A percentile compares a stretch with the other conserved stretches of the same genome.
phyloP scores from a whole-genome alignment of 2,113 vertebrate species.

The Eublepharis macularius region DNA sequence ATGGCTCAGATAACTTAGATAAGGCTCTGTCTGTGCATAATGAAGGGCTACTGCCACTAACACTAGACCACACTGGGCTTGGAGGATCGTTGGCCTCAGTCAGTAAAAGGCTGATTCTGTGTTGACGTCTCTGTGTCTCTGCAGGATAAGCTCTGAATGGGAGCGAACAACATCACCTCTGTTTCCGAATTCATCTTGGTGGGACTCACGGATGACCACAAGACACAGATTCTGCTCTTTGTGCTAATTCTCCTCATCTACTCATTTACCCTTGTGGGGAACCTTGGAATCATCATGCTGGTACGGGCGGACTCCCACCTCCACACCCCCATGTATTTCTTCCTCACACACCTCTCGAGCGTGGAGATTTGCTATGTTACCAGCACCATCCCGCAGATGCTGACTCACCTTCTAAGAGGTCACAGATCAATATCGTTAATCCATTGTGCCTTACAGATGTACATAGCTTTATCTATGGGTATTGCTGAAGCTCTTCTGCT shows the following conservation, averaged over 20 bases:
- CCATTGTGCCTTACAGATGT: conserved; percentile 17
- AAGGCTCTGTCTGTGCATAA: no score
- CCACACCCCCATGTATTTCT: conserved; percentile 48
- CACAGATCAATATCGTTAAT: conserved; percentile 31
- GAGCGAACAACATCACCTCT: not conserved
- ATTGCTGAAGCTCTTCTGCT: conserved; percentile 24
- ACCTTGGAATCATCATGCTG: conserved; percentile 18
- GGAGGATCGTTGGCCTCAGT: no score
- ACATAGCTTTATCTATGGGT: conserved; percentile 26
- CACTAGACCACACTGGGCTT: no score
- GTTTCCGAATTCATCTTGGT: conserved; percentile 37
- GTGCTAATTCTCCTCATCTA: conserved; percentile 9
- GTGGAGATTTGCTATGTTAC: conserved; percentile 42
- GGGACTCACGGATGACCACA: conserved; percentile 8
- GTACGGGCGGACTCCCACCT: conserved; percentile 9
- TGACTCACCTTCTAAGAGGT: not conserved
- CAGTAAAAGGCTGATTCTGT: no score
- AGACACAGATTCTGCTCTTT: conserved; percentile 21
- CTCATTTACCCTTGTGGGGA: conserved; percentile 19
- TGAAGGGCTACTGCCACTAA: no score
- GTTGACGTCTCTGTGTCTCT: not conserved
- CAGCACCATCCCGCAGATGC: not conserved
- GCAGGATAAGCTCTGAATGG: not conserved
- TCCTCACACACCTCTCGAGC: conserved; percentile 21
- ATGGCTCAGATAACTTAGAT: no score